These are phyloP conservation scores for Hippopotamus amphibius DNA, from an alignment of 2,113 vertebrate genomes.

Conservation along the genomic window DNA sequence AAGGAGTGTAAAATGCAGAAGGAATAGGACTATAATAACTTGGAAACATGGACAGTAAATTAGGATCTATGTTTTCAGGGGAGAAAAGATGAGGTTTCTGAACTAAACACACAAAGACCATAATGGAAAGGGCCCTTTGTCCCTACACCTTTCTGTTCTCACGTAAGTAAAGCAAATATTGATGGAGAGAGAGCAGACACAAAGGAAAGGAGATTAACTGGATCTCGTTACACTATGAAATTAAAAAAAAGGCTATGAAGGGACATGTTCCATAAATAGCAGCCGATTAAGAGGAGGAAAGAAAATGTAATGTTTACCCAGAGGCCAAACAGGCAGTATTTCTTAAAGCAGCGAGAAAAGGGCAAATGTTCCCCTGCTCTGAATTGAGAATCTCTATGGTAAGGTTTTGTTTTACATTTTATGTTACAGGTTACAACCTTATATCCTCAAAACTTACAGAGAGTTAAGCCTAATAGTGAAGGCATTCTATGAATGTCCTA, in stretches of 20 bases:
- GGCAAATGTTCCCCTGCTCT: not conserved
- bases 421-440: not conserved
- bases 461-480: not conserved
- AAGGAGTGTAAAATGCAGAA: not conserved
- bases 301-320: not conserved
- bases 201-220: not conserved
- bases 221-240: not conserved
- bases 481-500: not conserved
- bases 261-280: not conserved
- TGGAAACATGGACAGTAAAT: not conserved
- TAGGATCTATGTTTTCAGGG: not conserved
- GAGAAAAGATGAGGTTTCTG: not conserved
- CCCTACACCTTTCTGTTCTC: not conserved
- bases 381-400: not conserved
- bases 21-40: not conserved
- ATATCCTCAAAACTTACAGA: not conserved
- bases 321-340: not conserved
- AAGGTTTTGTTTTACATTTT: not conserved
- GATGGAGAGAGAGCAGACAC: not conserved
- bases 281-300: not conserved
- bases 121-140: not conserved
- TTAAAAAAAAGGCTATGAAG: not conserved
- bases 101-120: not conserved
- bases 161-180: not conserved
- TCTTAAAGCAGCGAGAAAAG: not conserved